Percentiles rank a stretch among this genome's conserved stretches.
These are phyloP conservation scores for Pelecanus crispus DNA, from an alignment of 2,113 vertebrate genomes.

Conservation along the genomic window DNA sequence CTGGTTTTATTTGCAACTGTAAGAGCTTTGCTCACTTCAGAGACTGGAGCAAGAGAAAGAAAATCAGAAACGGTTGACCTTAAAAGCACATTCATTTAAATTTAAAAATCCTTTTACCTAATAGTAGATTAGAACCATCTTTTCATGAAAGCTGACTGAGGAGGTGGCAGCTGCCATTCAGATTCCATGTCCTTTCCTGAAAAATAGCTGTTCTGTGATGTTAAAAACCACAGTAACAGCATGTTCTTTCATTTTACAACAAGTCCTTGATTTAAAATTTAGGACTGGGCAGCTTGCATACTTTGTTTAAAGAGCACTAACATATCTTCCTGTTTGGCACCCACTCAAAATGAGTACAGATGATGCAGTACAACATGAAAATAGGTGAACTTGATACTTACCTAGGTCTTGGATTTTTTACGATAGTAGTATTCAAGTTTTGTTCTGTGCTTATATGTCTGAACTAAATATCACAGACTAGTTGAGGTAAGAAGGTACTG, in stretches of 20 bases:
- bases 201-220: not conserved
- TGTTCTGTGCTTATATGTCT: not conserved
- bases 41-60: not conserved
- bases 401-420: not conserved
- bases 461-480: not conserved
- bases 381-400: not conserved
- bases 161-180: not conserved
- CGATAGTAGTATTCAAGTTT: not conserved
- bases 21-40: not conserved
- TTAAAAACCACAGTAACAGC: not conserved
- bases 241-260: not conserved
- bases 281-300: not conserved
- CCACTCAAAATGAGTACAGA: not conserved
- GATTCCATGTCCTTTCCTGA: not conserved
- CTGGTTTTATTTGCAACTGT: not conserved
- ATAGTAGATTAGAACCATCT: not conserved
- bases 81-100: not conserved
- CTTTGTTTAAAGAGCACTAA: not conserved
- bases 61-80: not conserved
- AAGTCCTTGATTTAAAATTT: not conserved
- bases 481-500: not conserved
- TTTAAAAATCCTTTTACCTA: not conserved
- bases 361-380: not conserved
- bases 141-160: not conserved
- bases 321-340: not conserved